Evolutionary conservation across 2,797 vertebrate species (phyloP), one percentile per base, ranked within the genome.

Genomic region (Avahi laniger): DNA sequence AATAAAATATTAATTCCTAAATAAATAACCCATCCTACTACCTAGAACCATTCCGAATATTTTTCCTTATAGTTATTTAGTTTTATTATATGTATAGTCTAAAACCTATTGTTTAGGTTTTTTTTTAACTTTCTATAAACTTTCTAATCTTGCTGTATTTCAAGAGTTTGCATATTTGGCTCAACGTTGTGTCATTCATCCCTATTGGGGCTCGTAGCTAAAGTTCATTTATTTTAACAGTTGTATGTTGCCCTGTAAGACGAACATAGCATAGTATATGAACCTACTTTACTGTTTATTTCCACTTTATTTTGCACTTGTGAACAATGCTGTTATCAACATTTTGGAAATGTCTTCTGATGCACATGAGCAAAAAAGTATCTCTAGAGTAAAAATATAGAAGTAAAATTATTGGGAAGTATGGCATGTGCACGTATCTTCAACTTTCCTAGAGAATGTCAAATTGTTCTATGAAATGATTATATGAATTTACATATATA

Each of bases 1-100:
- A 86, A 63, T 78, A 59, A 82, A 86, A 82, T 85, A 76, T 28
- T 86, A 70, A 92, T 91, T 61, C 7, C 30, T 88, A 83, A 96
- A 88, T 69, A 87, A 81, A 63, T 41, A 48, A 41, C 15, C 6
- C 30, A 69, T 35, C 8, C 2, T 92, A 67, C 38, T 43, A 28
- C 70, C 46, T 52, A 54, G 43, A 54, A 38, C 2, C 35, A 72
- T 72, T 81, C 35, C 79, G 76, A 88, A 65, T 93, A 46, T 54
- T 33, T 91, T 5, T 38, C 38, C 15, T 11, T 81, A 65, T 28
- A 46, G 61, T 52, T 57, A n/a, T 87, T 82, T 33, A 41, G 12
- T 86, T 84, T 83, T 79, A 41, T 67, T 5, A 75, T 50, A 50
- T 48, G 2, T 65, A 1, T 59, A 70, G 80, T 75, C 13, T 59